Evolutionary conservation across 2,113 vertebrate species (phyloP).

Genomic region (mouse (Mus musculus)): GRCm39 chr16:34061501-34062000

Average conservation of each 20-base stretch:
- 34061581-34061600: not conserved
- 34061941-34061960: not conserved
- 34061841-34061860: not conserved
- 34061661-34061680: not conserved
- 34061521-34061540: not conserved
- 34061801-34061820: not conserved
- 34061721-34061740: not conserved
- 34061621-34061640: not conserved
- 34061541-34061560: not conserved
- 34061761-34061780: not conserved
- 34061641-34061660: not conserved
- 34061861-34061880: not conserved
- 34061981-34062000: conserved; percentile 6
- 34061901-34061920: not conserved
- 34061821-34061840: not conserved
- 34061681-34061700: not conserved
- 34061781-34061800: not conserved
- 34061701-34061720: conserved; percentile 8
- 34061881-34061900: not conserved
- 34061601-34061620: not conserved
- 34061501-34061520: conserved; percentile 22
- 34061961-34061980: not conserved
- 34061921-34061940: not conserved
- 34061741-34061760: not conserved
- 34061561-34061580: not conserved